These are phyloP conservation scores for Isichthys henryi DNA, from an alignment of 2,113 vertebrate genomes.

Conservation along the genomic window DNA sequence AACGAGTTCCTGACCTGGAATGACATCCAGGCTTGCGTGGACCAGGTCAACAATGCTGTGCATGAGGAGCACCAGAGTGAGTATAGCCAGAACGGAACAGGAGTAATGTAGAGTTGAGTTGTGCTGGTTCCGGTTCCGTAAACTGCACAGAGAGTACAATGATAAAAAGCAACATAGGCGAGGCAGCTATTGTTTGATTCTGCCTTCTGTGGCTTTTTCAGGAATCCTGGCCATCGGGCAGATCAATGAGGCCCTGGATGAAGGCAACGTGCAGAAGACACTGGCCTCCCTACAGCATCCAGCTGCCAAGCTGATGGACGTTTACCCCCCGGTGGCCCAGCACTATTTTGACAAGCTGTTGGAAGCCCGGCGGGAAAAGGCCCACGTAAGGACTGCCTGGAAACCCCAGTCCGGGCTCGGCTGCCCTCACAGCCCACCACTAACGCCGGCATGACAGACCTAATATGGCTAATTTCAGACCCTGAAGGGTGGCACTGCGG, in stretches of 20 bases:
- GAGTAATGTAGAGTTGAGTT: not conserved
- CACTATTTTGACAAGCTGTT: constrained; percentile 90
- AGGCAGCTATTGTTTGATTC: not conserved
- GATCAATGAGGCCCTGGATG: constrained; percentile 92
- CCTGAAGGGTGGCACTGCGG: not conserved
- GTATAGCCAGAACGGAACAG: constrained; percentile 27
- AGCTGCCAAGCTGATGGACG: constrained; percentile 82
- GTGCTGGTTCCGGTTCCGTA: not conserved
- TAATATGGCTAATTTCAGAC: not conserved
- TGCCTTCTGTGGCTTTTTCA: constrained; percentile 36
- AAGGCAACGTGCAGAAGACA: constrained; percentile 77
- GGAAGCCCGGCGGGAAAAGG: constrained; percentile 86
- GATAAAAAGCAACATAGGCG: not conserved
- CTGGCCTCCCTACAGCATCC: constrained; percentile 77
- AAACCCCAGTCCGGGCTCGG: not conserved
- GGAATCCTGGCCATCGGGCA: constrained; percentile 89
- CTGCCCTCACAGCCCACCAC: not conserved
- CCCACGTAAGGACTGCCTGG: constrained; percentile 65
- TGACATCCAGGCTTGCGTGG: constrained; percentile 91
- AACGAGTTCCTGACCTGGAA: constrained; percentile 86
- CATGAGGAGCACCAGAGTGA: constrained; percentile 90
- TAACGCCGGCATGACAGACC: not conserved
- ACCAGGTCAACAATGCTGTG: constrained; percentile 79
- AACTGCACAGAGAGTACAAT: not conserved
- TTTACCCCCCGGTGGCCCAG: constrained; percentile 73